Base-by-base conservation (phyloP, 2,113 vertebrate genomes). In the Salvelinus alpinus region DNA sequence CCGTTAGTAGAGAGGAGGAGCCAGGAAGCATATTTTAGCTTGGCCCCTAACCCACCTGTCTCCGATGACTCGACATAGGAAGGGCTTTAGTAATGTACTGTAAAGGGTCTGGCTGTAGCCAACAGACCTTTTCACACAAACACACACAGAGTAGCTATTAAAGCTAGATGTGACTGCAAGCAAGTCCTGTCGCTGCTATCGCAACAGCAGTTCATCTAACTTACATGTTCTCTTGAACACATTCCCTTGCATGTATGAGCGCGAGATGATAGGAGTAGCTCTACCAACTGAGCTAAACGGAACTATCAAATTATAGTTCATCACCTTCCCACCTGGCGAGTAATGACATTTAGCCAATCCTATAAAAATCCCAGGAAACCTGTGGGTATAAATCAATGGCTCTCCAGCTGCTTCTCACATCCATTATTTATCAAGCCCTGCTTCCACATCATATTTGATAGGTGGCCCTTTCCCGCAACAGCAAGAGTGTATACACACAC, bases 301-400 rank as follows among this genome's bases (percentile, higher is more conserved):
- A 8, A 38, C 34, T 38, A 92, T 91, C 88, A 93, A 92, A 93
- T 92, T 91, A 88, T 88, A 90, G 91, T 92, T 93, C 91, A 92
- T 92, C 91, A 92, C 91, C 91, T 90, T 78, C 87, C 91, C 92
- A 92, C 92, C 90, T 90, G 88, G 83, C 83, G 89, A 88, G 91
- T 91, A 91, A 92, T 93, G 91, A 93, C 92, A 94, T 93, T 93
- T 92, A 92, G 88, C 90, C 91, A 93, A 92, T 92, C 91, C 93
- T 89, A 92, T 92, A 91, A 91, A 91, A 93, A 92, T 90, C 88
- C 88, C 88, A 82, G 86, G 88, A 91, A 93, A 92, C 86, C 90
- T 86, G 86, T 89, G 81, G 88, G 88, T 88, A 86, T 90, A 91
- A 92, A 94, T 91, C 91, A 93, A 91, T 93, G 88, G 77, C 80